Base-by-base conservation (phyloP, 2,797 vertebrate species). In the Anguilla marmorata region DNA sequence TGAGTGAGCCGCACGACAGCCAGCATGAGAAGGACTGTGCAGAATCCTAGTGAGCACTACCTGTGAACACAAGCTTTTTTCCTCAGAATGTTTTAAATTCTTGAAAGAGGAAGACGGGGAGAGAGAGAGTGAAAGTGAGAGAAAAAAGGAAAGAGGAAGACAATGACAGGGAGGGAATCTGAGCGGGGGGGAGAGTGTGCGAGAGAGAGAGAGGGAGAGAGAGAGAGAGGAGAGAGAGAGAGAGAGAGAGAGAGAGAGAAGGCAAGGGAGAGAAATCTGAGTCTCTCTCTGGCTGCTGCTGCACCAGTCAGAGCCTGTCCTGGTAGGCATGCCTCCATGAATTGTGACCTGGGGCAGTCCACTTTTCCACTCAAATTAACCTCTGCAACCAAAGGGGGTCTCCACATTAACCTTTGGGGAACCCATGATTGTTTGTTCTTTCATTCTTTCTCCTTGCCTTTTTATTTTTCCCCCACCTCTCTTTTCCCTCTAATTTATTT, bases 251-350 rank as follows among this genome's bases (percentile, higher is more conserved):
- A 88, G 85, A 80, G 41, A 72, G 83, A 72, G 83, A 33, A 33
- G 60, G 54, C 88, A 80, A 88, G 45, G 86, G 45, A 66, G 79
- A 76, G 86, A 90, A 87, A 86, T 63, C 86, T 87, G 85, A 86
- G 86, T 83, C 14, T 84, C 80, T 87, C 86, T 85, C 83, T 12
- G 87, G 86, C 87, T 86, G 87, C 86, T 85, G 87, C 50, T 87
- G 86, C 90, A 91, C 94, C 91, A 93, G 94, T 94, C 85, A 56
- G 88, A 92, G 89, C 94, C 90, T 96, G 94, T 91, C 90, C 88
- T 89, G 87, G 14, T 50, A 11, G 24, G 83, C 83, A 56, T 74
- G 63, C 63, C 66, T 54, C 37, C 52, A 21, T 74, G 0, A 19
- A 41, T 30, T 33, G 11, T 58, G 82, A 58, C 87, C 84, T 16